Percentiles rank a stretch among this genome's conserved stretches.
These are phyloP conservation scores for Nemopilema nomurai DNA, from an alignment of 30 jellyfish, hydroid and myxozoan genomes.

Conservation along the genomic window DNA sequence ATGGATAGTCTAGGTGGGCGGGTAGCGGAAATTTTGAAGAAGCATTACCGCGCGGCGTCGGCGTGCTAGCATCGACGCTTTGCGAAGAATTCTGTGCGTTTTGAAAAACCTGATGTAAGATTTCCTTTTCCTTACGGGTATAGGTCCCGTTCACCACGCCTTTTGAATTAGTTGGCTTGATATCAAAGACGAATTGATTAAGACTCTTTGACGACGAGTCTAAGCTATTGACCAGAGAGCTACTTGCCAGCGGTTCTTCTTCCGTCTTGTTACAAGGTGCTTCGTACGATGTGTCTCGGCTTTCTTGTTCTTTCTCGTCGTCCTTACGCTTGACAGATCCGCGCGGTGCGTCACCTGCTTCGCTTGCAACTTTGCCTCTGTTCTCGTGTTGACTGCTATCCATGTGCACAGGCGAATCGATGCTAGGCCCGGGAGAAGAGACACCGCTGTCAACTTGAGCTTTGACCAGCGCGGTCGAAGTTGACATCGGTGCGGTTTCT, in stretches of 20 bases:
- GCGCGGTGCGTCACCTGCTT: neutral
- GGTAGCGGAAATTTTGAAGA: constrained; percentile 59
- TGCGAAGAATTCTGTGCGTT: constrained; percentile 47
- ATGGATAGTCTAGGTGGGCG: constrained; percentile 62
- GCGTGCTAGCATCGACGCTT: neutral
- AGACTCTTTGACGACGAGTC: neutral
- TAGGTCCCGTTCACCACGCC: constrained; percentile 70
- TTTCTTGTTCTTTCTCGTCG: neutral
- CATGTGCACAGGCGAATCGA: neutral
- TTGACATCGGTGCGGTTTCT: neutral
- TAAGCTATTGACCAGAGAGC: constrained; percentile 14
- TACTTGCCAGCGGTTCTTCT: constrained; percentile 21
- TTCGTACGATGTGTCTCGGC: constrained; percentile 6
- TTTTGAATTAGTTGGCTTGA: constrained; percentile 53
- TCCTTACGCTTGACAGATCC: neutral
- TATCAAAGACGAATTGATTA: constrained; percentile 27
- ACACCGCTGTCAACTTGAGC: constrained; percentile 21
- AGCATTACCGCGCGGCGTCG: neutral
- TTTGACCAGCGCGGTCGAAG: neutral
- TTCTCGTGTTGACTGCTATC: neutral
- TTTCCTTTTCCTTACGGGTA: constrained; percentile 78
- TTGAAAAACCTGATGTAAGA: constrained; percentile 53
- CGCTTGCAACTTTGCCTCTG: neutral
- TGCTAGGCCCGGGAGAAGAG: constrained; percentile 21
- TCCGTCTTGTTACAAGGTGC: neutral